These are phyloP conservation scores for Hyalella azteca DNA, from an alignment of 2,888 invertebrate genomes.

Conservation along the genomic window DNA sequence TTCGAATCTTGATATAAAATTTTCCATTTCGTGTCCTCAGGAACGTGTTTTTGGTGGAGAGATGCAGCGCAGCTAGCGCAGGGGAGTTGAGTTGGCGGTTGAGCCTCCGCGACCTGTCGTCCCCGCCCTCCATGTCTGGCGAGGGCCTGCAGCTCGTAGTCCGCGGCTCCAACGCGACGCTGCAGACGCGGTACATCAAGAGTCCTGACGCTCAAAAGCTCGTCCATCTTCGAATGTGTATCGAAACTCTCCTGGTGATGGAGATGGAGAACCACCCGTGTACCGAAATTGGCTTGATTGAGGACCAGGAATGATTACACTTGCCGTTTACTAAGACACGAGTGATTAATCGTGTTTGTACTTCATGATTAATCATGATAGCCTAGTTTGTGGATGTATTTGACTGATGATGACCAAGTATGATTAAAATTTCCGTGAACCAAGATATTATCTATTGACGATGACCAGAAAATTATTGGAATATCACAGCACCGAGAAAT, in stretches of 20 bases:
- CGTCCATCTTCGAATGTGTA: slow-evolving; percentile 43
- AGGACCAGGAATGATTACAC: background rate
- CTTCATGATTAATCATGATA: too few relatives aligned
- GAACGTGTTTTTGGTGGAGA: slow-evolving; percentile 75
- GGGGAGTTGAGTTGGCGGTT: slow-evolving; percentile 81
- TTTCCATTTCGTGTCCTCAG: too few relatives aligned
- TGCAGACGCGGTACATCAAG: slow-evolving; percentile 40
- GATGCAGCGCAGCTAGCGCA: slow-evolving; percentile 72
- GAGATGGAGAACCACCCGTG: slow-evolving; percentile 52
- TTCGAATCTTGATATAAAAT: too few relatives aligned
- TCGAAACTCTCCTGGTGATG: slow-evolving; percentile 49
- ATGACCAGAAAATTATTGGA: too few relatives aligned
- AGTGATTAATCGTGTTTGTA: too few relatives aligned
- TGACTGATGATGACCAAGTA: too few relatives aligned
- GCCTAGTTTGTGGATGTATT: too few relatives aligned
- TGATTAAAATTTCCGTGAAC: too few relatives aligned
- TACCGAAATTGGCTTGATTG: slow-evolving; percentile 13
- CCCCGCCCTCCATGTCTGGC: slow-evolving; percentile 69
- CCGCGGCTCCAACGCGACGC: slow-evolving; percentile 41
- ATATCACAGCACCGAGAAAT: too few relatives aligned
- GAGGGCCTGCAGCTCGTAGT: slow-evolving; percentile 64
- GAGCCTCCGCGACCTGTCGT: slow-evolving; percentile 74
- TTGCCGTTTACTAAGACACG: too few relatives aligned
- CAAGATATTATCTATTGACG: too few relatives aligned
- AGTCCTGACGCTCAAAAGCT: slow-evolving; percentile 45